A percentile compares a stretch with the other conserved stretches of the same genome.
Conservation (phyloP, 2,888 invertebrate species). For the Cephalotes varians region DNA sequence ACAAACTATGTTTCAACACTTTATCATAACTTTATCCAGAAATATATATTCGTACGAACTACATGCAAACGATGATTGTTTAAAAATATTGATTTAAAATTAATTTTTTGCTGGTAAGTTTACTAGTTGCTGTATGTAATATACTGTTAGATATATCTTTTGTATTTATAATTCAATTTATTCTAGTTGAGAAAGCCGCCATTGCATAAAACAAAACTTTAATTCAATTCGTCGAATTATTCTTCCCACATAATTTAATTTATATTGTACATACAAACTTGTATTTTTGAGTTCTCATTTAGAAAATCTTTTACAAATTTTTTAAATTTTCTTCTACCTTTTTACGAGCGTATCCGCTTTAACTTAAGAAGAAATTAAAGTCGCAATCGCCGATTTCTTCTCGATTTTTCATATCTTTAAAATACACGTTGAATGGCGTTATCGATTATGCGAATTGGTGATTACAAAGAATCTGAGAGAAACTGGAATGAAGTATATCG, state of each 20-base stretch:
- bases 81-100: not conserved
- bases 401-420: constrained; percentile 30
- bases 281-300: not conserved
- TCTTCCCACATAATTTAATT: not conserved
- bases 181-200: not conserved
- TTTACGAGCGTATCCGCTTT: not conserved
- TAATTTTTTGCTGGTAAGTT: not conserved
- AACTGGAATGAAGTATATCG: not conserved
- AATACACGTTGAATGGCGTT: constrained; percentile 13
- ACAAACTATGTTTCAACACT: not conserved
- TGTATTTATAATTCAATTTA: not conserved
- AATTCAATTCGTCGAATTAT: constrained; percentile 10
- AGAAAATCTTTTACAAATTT: not conserved
- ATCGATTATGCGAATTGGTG: constrained; percentile 58
- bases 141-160: not conserved
- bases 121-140: not conserved
- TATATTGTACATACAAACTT: not conserved
- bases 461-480: constrained; percentile 41
- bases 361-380: not conserved
- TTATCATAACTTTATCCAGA: not conserved
- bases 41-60: not conserved
- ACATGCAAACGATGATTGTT: not conserved
- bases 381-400: not conserved
- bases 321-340: not conserved
- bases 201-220: not conserved